A percentile compares a stretch with the other conserved stretches of the same genome.
Evolutionary conservation across 2,113 vertebrate genomes (phyloP).

Genomic region (Rostratula benghalensis): DNA sequence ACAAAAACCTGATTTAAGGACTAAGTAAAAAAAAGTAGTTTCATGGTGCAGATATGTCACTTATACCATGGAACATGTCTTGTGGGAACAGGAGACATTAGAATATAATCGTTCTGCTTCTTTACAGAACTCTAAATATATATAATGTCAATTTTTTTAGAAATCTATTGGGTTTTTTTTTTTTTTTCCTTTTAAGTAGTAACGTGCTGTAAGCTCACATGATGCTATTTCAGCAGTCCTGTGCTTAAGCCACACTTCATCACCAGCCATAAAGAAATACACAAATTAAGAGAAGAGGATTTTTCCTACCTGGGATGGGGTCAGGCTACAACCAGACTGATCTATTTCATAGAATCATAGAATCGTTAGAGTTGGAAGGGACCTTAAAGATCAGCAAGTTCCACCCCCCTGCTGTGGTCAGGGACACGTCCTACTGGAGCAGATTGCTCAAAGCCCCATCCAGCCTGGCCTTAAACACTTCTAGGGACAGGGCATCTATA

Average conservation of each 20-base stretch:
- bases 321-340: background rate
- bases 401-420: too few species aligned
- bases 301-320: background rate
- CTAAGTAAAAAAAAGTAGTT: background rate
- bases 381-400: too few species aligned
- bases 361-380: too few species aligned
- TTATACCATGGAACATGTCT: background rate
- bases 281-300: background rate
- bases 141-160: background rate
- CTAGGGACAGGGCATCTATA: too few species aligned
- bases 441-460: too few species aligned
- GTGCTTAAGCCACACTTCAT: background rate
- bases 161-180: background rate
- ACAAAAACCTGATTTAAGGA: background rate
- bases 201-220: background rate
- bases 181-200: background rate
- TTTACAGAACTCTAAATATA: background rate
- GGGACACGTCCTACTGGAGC: too few species aligned
- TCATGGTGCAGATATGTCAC: accelerated
- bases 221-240: background rate
- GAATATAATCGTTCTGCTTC: background rate
- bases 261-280: background rate
- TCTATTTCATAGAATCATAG: background rate
- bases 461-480: too few species aligned
- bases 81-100: accelerated